These are phyloP conservation scores for Hoplodrina ambigua DNA, from an alignment of 2,888 invertebrate genomes.

Conservation along the genomic window DNA sequence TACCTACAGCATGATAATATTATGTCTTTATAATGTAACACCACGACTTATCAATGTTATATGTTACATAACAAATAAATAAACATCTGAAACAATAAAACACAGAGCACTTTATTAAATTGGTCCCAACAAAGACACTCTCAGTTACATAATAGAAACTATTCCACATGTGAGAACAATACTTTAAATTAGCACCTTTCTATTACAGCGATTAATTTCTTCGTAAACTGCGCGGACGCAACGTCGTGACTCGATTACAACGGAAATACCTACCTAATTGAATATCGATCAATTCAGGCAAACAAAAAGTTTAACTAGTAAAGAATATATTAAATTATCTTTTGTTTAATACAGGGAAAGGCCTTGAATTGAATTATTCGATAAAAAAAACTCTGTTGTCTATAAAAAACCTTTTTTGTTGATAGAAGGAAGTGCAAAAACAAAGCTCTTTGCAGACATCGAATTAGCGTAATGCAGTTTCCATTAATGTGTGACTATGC, in stretches of 20 bases:
- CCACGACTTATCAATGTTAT: constrained; percentile 22
- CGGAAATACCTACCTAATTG: constrained; percentile 32
- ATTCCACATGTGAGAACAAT: constrained; percentile 25
- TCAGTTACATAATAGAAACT: constrained; percentile 46
- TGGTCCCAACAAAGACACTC: constrained; percentile 42
- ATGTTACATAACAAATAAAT: constrained; percentile 32
- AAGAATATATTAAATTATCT: constrained; percentile 3
- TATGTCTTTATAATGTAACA: background rate
- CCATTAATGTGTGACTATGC: constrained; percentile 40
- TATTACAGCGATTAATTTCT: constrained; percentile 51
- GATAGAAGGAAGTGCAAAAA: constrained; percentile 37
- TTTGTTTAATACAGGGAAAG: constrained; percentile 21
- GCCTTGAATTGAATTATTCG: constrained; percentile 33
- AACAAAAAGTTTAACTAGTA: constrained; percentile 9
- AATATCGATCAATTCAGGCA: constrained; percentile 49
- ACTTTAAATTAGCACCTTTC: constrained; percentile 58
- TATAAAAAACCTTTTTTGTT: constrained; percentile 22
- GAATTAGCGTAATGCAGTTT: constrained; percentile 52
- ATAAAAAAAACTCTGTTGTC: constrained; percentile 11
- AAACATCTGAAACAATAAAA: constrained; percentile 37
- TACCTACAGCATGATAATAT: too few relatives aligned
- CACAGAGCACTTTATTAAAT: constrained; percentile 52
- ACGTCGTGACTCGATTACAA: constrained; percentile 40
- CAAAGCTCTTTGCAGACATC: constrained; percentile 21
- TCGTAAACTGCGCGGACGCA: constrained; percentile 10